Base-by-base conservation (phyloP, 2,113 vertebrate genomes). In the Antechinus flavipes region DNA sequence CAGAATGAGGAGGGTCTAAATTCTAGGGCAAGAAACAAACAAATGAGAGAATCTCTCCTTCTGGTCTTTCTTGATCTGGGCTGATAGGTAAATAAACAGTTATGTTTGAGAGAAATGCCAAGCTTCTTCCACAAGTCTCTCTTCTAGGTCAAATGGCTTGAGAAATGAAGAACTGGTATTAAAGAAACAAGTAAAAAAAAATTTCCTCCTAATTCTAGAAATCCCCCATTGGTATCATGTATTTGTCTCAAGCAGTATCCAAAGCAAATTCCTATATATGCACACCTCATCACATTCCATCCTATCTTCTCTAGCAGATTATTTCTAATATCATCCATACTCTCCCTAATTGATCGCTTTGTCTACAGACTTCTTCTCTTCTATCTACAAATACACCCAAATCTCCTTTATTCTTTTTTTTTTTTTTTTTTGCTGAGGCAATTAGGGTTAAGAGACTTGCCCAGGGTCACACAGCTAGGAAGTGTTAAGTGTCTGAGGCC, bases 201-300 rank as follows among this genome's bases (percentile, higher is more conserved):
- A 54, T 96, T 96, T 95, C n/a, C 2, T 93, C 92, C 94, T 94
- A 84, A 53, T 55, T 58, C 90, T 8, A 93, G 94, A 95, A 92
- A 14, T 50, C 54, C 50, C 61, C n/a, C 61, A n/a, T 76, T n/a
- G 30, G 30, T 76, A 19, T 76, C 30, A 0, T 42, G 19, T n/a
- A 8, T 42, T 84, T 84, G 8, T 84, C 19, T 84, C 16, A 42
- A 23, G 68, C n/a, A 42, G 23, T 23, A 42, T 23, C n/a, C 16
- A 42, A 84, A n/a, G 68, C n/a, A n/a, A 58, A 58, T 27, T 11
- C 56, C n/a, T 84, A 42, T 42, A 0, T 23, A 84, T 42, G 19
- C n/a, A 22, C 19, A 84, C n/a, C 42, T 8, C 16, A 84, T 42
- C 68, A 84, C n/a, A 23, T 84, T 84, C 68, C n/a, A 42, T 42